Evolutionary conservation across 2,888 invertebrate species (phyloP), one percentile per base, ranked within the genome.

Genomic region (Siphlonurus alternatus): DNA sequence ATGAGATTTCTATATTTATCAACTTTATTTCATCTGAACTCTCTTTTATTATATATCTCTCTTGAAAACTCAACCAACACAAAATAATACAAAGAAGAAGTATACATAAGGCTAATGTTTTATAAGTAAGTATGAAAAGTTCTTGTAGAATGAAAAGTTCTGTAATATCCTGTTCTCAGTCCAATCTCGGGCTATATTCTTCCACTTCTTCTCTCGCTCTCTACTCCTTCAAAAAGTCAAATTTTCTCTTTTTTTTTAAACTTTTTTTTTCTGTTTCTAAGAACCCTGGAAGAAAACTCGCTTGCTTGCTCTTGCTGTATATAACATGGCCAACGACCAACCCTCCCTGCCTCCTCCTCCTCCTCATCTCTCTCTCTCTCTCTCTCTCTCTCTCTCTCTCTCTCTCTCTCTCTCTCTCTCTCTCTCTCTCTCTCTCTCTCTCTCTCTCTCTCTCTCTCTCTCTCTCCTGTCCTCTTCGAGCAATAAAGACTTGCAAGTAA

Each of bases 81-180:
- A n/a, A n/a, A n/a, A n/a, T n/a, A n/a, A n/a, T n/a, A n/a, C 5
- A 38, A 38, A 15, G 7, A 38, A 38, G 38, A 38, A 38, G 38
- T 38, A 38, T 38, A 38, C 15, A 38, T 38, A 10, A n/a, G n/a
- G n/a, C 15, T 38, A 38, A 38, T 38, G 38, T 38, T 38, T 38
- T 38, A 15, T 38, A 38, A n/a, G n/a, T 38, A 38, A 38, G 38
- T 38, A 38, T 38, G 38, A 15, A 38, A 38, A 38, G 22, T 7
- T 5, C 56, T 56, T n/a, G 7, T n/a, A 56, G 22, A 56, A 56
- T 56, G 56, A 56, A 56, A 56, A 56, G 56, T 56, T 56, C 5
- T 56, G 56, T 56, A 56, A 56, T 56, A 56, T 56, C 56, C 56
- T 56, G 56, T 56, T 56, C 56, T 56, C 56, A 56, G 56, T 56